A percentile compares a stretch with the other conserved stretches of the same genome.
These are phyloP conservation scores for Galagoides demidoff DNA, from an alignment of 2,797 vertebrate genomes.

Conservation along the genomic window DNA sequence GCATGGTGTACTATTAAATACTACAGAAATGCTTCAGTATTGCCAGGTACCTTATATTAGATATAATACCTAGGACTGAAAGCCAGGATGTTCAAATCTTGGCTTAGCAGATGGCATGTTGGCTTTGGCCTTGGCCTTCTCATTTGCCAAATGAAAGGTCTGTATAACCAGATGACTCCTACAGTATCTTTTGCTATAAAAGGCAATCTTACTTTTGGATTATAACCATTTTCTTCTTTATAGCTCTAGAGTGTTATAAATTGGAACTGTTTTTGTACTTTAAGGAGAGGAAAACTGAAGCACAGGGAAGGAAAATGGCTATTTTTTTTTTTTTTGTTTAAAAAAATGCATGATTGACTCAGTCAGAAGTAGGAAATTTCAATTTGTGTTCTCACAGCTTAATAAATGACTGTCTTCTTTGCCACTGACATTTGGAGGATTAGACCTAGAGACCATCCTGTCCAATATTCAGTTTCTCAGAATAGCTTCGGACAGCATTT, in stretches of 20 bases:
- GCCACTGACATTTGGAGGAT: background rate
- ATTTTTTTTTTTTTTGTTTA: background rate
- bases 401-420: constrained; percentile 20
- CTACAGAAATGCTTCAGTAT: background rate
- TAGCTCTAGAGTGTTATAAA: background rate
- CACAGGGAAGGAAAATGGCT: background rate
- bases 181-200: background rate
- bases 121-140: background rate
- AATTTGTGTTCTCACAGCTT: background rate
- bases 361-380: constrained; percentile 14
- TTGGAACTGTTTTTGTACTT: constrained; percentile 20
- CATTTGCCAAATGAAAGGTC: background rate
- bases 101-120: background rate
- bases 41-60: background rate
- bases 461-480: constrained; percentile 2
- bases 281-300: constrained; percentile 9
- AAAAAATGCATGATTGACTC: background rate
- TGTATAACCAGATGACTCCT: background rate
- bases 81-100: background rate
- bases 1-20: background rate
- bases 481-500: constrained; percentile 35
- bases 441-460: background rate
- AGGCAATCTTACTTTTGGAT: background rate
- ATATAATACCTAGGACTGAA: background rate
- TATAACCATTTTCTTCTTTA: background rate